phyloP scores from a whole-genome alignment of 2,888 invertebrate species.

The Merodon equestris region DNA sequence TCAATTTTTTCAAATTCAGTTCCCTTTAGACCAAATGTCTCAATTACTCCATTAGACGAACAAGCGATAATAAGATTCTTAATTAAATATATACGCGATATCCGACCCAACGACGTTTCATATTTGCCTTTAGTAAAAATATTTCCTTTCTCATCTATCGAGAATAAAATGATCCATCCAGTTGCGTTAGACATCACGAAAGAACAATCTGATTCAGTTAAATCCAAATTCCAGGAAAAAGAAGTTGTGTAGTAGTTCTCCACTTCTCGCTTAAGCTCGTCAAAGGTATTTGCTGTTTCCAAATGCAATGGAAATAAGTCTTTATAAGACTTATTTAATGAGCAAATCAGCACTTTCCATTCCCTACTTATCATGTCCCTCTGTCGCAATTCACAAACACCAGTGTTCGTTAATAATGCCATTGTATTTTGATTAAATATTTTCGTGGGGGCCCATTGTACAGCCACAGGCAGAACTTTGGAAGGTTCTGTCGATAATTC shows the following conservation, averaged over 20 bases:
- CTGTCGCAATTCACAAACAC: conserved; percentile 71
- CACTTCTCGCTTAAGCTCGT: conserved; percentile 68
- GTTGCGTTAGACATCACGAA: conserved; percentile 73
- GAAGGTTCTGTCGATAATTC: conserved; percentile 70
- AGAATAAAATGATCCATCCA: conserved; percentile 72
- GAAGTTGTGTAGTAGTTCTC: conserved; percentile 74
- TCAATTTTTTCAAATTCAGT: conserved; percentile 65
- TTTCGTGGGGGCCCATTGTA: conserved; percentile 66
- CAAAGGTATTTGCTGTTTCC: conserved; percentile 63
- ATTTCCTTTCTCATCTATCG: conserved; percentile 28
- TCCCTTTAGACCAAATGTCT: conserved; percentile 70
- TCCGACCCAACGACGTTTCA: conserved; percentile 71
- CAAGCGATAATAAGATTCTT: conserved; percentile 72
- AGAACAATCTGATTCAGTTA: conserved; percentile 6
- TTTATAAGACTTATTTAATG: conserved; percentile 59
- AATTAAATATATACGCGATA: conserved; percentile 70
- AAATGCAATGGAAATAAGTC: conserved; percentile 62
- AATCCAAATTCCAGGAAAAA: conserved; percentile 71
- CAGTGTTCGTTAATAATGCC: conserved; percentile 72
- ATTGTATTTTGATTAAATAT: conserved; percentile 65
- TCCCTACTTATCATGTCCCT: conserved; percentile 58
- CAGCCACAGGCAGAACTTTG: conserved; percentile 58
- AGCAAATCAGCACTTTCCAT: conserved; percentile 69
- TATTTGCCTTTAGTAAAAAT: conserved; percentile 56
- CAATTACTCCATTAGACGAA: conserved; percentile 72